A percentile compares a stretch with the other conserved stretches of the same genome.
Conservation (phyloP, 2,888 invertebrate genomes). For the Drosophila mimetica region DNA sequence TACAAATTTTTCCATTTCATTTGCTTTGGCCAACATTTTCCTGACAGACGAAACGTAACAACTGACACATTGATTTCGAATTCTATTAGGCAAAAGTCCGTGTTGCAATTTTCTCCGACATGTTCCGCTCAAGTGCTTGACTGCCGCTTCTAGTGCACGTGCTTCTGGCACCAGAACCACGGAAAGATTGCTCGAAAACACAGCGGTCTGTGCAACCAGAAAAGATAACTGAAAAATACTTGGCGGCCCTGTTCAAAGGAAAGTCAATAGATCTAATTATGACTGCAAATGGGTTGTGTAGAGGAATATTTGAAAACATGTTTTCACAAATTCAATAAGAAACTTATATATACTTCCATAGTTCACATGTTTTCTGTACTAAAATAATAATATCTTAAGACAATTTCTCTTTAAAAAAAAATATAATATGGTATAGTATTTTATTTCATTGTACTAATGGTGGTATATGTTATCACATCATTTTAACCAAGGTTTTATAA, state of each 20-base stretch:
- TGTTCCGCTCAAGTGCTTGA: conserved; percentile 24
- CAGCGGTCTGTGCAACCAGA: background rate
- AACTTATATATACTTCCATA: background rate
- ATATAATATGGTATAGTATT: too few relatives aligned
- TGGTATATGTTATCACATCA: too few relatives aligned
- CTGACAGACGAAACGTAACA: conserved; percentile 9
- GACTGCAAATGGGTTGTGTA: background rate
- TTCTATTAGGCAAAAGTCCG: conserved; percentile 50
- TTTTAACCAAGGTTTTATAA: too few relatives aligned
- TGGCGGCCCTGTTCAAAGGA: conserved; percentile 2
- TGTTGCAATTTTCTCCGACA: conserved; percentile 37
- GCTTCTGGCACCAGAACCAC: conserved; percentile 7
- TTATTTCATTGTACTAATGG: too few relatives aligned
- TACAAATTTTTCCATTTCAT: conserved; percentile 29
- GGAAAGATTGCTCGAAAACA: conserved; percentile 2
- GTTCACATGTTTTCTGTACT: too few relatives aligned
- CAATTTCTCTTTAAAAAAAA: too few relatives aligned
- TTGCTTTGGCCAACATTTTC: conserved; percentile 29
- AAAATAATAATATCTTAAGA: too few relatives aligned
- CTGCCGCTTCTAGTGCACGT: conserved; percentile 33
- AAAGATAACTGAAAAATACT: conserved; percentile 3
- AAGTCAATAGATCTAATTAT: background rate
- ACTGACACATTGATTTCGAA: conserved; percentile 38
- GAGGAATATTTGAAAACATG: background rate
- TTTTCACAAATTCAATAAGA: background rate